phyloP scores from a whole-genome alignment of 2,888 invertebrate genomes.

The Cryptocephalus moraei region DNA sequence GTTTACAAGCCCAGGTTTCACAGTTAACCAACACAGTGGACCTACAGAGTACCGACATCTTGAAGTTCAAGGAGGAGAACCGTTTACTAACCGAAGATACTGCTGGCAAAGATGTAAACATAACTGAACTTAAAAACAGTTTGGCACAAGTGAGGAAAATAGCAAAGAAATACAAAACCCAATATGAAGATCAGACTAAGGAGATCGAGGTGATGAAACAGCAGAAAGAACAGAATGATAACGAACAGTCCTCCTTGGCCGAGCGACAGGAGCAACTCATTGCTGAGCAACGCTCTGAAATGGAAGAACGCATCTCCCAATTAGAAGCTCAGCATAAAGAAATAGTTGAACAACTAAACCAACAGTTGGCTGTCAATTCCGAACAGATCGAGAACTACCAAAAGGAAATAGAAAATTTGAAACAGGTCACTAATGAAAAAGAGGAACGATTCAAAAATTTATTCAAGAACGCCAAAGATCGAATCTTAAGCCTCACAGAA shows the following conservation, averaged over 20 bases:
- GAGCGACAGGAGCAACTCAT: conserved; percentile 37
- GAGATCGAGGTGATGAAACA: conserved; percentile 42
- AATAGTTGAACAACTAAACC: conserved; percentile 38
- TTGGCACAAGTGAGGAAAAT: conserved; percentile 63
- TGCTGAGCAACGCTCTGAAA: conserved; percentile 38
- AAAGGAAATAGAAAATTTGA: conserved; percentile 39
- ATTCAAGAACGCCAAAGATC: conserved; percentile 63
- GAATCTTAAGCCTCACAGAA: conserved; percentile 63
- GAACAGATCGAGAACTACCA: conserved; percentile 47
- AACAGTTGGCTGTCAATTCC: conserved; percentile 35
- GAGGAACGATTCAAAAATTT: conserved; percentile 43
- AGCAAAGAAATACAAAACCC: conserved; percentile 85
- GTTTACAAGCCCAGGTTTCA: conserved; percentile 47
- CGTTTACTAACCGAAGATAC: conserved; percentile 55
- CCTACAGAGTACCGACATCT: conserved; percentile 37
- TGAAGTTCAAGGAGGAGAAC: conserved; percentile 48
- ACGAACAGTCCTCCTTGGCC: conserved; percentile 37
- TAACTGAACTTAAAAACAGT: conserved; percentile 43
- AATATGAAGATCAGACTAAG: conserved; percentile 66
- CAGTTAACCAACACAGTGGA: conserved; percentile 53
- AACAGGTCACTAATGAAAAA: conserved; percentile 35
- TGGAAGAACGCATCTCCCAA: conserved; percentile 35
- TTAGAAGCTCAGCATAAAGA: conserved; percentile 39
- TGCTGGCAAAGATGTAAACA: conserved; percentile 52
- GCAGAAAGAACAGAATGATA: conserved; percentile 39